Evolutionary conservation across 2,113 vertebrate species (phyloP).

Genomic region (Acanthisitta chloris): DNA sequence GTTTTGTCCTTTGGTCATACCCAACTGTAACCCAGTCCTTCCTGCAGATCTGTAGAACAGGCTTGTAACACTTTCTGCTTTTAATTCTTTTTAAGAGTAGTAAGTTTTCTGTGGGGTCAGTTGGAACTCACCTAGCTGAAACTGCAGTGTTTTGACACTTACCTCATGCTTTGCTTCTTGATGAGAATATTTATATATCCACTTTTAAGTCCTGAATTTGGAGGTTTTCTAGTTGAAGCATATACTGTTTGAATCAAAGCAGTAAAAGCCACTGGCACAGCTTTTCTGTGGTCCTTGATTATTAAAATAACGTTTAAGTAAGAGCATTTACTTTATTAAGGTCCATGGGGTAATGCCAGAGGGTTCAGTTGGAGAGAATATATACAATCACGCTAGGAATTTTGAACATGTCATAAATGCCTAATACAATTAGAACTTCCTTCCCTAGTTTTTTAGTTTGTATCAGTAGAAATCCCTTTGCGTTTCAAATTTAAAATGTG

Average conservation of each 20-base stretch:
- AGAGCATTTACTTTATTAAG: background rate
- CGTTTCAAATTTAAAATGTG: background rate
- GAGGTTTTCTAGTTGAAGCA: background rate
- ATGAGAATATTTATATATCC: background rate
- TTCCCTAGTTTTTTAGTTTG: background rate
- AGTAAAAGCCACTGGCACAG: background rate
- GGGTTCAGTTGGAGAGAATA: background rate
- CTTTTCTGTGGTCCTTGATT: background rate
- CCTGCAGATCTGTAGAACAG: background rate
- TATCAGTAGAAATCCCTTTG: background rate
- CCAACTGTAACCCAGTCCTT: background rate
- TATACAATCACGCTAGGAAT: background rate
- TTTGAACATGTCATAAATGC: background rate
- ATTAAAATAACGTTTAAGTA: background rate
- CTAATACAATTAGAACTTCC: background rate
- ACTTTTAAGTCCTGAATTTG: background rate
- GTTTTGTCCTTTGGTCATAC: background rate
- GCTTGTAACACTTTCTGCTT: background rate
- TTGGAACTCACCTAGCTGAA: background rate
- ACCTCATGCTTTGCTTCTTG: background rate
- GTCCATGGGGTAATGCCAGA: background rate
- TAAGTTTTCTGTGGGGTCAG: background rate
- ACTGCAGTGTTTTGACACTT: slow-evolving; percentile 2
- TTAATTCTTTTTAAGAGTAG: background rate
- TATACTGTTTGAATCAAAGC: background rate